Base-by-base conservation (phyloP, 1,140 invertebrate genomes). In the Cheumatopsyche charites region DNA sequence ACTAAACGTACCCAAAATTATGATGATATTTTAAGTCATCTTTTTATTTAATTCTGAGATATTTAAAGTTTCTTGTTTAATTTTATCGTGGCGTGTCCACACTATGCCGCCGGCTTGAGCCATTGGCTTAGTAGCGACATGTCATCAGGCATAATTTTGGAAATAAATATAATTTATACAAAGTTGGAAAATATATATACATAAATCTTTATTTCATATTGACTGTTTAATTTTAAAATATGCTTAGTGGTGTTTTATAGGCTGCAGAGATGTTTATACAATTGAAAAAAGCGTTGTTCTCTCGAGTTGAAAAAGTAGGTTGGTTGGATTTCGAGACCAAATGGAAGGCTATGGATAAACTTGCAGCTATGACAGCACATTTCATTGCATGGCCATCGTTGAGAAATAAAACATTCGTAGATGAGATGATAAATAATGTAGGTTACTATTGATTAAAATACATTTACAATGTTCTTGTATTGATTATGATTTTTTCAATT, bases 331-430 rank as follows among this genome's bases (percentile, higher is more conserved):
- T 55, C 2, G 19, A 41, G 25, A 72, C 75, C 0, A 65, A 66
- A 15, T 52, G 49, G 45, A 55, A 15, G 1, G 62, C 73, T 6
- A 29, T 74, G 58, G 52, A 70, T 1, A 68, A 62, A 11, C 17
- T 76, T 0, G 42, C 69, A n/a, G 58, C 47, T 21, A 76, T 76
- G 72, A 73, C 17, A 12, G 72, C 55, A n/a, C 55, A 66, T n/a
- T 74, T 74, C 52, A 72, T 74, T 17, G 75, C 72, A 7, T 76
- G 72, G 72, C 75, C 75, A 12, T 61, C 72, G 5, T 66, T 76
- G 11, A 41, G 70, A 6, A 76, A 76, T 45, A 13, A 13, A 3
- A 69, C 75, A 19, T 76, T 72, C 29, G 67, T 73, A 6, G 75
- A 73, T 43, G 49, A 58, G 1, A 42, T 75, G 36, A 13, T 75